phyloP scores from a whole-genome alignment of 2,113 vertebrate genomes.

The Sturnira hondurensis region DNA sequence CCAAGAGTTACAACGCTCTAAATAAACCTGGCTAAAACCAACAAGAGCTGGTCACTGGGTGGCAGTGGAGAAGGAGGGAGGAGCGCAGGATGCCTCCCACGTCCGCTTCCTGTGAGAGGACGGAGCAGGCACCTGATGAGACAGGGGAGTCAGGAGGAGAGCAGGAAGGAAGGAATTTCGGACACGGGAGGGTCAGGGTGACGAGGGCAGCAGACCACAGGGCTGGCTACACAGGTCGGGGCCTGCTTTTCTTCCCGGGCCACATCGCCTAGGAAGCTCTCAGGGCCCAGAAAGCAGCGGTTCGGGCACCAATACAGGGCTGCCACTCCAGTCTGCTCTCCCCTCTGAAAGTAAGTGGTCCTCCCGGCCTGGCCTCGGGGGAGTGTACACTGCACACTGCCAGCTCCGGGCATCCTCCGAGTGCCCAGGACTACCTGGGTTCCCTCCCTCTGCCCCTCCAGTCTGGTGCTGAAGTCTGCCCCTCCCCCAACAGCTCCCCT shows the following conservation, averaged over 20 bases:
- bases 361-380: neutral
- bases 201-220: neutral
- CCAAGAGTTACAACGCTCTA: neutral
- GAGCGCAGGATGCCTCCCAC: neutral
- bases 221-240: fast-evolving
- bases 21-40: conserved; percentile 5
- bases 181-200: neutral
- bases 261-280: neutral
- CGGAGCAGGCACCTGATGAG: neutral
- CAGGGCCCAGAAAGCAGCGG: neutral
- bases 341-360: neutral
- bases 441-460: neutral
- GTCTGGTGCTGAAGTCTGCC: neutral
- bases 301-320: neutral
- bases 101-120: neutral
- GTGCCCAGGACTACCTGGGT: neutral
- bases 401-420: neutral
- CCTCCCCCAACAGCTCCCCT: neutral
- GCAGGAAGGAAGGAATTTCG: neutral
- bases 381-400: neutral
- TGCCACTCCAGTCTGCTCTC: neutral
- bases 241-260: neutral
- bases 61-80: neutral
- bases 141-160: neutral
- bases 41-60: neutral